These are phyloP conservation scores for Harpalus rubripes DNA, from an alignment of 2,888 invertebrate species.

Conservation along the genomic window DNA sequence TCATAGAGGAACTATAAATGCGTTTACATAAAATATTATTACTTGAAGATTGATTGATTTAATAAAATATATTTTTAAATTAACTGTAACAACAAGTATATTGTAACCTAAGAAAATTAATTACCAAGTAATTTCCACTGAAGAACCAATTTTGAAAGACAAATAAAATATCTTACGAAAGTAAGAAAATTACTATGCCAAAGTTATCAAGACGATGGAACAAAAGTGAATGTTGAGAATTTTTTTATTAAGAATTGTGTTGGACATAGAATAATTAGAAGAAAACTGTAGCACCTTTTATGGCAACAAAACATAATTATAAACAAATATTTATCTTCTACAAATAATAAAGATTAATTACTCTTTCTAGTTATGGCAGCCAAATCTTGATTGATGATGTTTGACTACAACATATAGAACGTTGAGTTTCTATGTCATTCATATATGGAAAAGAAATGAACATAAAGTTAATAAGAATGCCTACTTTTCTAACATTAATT, in stretches of 20 bases:
- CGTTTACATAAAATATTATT: too few relatives aligned
- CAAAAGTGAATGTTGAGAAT: not conserved
- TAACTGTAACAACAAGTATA: too few relatives aligned
- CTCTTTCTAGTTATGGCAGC: not conserved
- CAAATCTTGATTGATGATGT: not conserved
- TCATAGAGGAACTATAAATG: too few relatives aligned
- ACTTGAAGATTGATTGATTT: too few relatives aligned
- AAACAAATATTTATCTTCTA: not conserved
- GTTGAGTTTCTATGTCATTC: too few relatives aligned
- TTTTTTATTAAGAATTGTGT: not conserved
- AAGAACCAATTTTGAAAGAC: too few relatives aligned
- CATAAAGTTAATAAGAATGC: too few relatives aligned
- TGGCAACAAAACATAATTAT: not conserved
- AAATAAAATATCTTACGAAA: not conserved
- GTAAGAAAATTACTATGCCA: not conserved
- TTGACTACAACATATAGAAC: not conserved
- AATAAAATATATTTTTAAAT: too few relatives aligned
- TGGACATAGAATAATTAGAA: not conserved
- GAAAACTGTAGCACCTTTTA: not conserved
- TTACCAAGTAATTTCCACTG: too few relatives aligned
- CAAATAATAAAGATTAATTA: slow-evolving; percentile 4
- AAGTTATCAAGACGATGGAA: not conserved
- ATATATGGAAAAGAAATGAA: too few relatives aligned
- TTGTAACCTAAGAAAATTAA: too few relatives aligned
- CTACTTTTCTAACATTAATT: too few relatives aligned